These are phyloP conservation scores for Turdus rufiventris DNA, from an alignment of 2,113 vertebrate genomes.

Conservation along the genomic window DNA sequence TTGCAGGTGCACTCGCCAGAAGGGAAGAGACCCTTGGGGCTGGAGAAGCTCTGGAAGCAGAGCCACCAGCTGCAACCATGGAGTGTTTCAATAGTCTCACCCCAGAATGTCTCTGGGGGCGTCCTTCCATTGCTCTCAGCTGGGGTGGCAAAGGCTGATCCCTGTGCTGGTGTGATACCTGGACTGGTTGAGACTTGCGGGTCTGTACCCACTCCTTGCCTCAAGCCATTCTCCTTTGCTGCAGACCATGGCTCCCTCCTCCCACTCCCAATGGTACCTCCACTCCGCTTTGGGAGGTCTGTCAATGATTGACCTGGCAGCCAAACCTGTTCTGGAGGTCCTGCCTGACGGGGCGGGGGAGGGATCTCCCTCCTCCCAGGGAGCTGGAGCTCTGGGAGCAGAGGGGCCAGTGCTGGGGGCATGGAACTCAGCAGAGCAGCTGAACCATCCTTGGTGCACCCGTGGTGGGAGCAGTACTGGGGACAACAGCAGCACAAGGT, in stretches of 20 bases:
- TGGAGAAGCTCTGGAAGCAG: not conserved
- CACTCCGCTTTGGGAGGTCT: not conserved
- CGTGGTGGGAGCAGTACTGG: not conserved
- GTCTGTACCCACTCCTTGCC: not conserved
- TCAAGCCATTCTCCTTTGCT: not conserved
- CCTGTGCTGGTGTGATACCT: accelerated
- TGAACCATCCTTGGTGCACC: not conserved
- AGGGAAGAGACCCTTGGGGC: not conserved
- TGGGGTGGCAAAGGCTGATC: not conserved
- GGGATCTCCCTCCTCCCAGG: not conserved
- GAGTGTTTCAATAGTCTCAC: not conserved
- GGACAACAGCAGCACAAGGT: not conserved
- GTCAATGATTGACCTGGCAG: slow-evolving; percentile 33
- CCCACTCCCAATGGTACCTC: not conserved
- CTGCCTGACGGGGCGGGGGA: accelerated
- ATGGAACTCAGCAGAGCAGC: not conserved
- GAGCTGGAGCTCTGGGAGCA: not conserved
- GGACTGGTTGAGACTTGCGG: not conserved
- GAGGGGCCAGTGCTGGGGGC: not conserved
- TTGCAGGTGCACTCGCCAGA: accelerated
- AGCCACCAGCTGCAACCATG: not conserved
- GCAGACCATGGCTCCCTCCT: not conserved
- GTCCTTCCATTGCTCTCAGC: accelerated
- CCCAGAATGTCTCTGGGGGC: not conserved
- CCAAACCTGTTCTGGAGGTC: slow-evolving; percentile 47